Base-by-base conservation (phyloP, 1,140 invertebrate species). In the Trichoplusia ni region DNA sequence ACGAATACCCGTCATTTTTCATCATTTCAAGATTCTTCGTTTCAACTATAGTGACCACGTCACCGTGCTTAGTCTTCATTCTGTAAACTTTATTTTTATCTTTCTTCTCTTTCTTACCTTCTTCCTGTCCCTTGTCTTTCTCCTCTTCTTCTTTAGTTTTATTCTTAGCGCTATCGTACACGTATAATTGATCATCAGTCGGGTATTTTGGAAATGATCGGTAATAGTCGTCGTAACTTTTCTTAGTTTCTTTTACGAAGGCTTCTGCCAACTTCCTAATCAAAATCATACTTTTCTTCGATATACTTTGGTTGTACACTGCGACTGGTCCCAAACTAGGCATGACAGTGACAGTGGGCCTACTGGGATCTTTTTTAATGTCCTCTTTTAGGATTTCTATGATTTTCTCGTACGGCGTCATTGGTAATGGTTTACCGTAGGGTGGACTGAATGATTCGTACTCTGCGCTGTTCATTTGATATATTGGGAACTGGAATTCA, bases 241-340 rank as follows among this genome's bases (percentile, higher is more conserved):
- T 19, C 5, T 59, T 14, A 5, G 37, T 16, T 7, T 29, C 19
- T 13, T 58, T 42, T 18, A 60, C 64, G 58, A 84, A 84, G 9
- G 61, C 56, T 23, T 47, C 54, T 1, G 80, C 75, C 19, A 85
- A 35, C 60, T 69, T 61, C 46, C 82, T 79, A 14, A 89, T 85
- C 51, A 81, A 67, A 21, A 70, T 60, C 44, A 72, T 70, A 53
- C 75, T 87, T 56, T 76, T 78, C 31, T 59, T 71, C 0, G 86
- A 89, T 25, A 89, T 62, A 1, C 78, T 81, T 47, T 89, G 86
- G 25, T 69, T 69, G 38, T 89, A 89, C 2, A 87, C 35, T 3
- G 84, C 77, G 2, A 81, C 72, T 0, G 70, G 62, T 0, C 86
- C 86, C 2, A 84, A 44, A 47, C 75, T 66, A 0, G 82, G 81